Evolutionary conservation across 2,797 vertebrate species (phyloP).

Genomic region (Corythornis leucogaster): DNA sequence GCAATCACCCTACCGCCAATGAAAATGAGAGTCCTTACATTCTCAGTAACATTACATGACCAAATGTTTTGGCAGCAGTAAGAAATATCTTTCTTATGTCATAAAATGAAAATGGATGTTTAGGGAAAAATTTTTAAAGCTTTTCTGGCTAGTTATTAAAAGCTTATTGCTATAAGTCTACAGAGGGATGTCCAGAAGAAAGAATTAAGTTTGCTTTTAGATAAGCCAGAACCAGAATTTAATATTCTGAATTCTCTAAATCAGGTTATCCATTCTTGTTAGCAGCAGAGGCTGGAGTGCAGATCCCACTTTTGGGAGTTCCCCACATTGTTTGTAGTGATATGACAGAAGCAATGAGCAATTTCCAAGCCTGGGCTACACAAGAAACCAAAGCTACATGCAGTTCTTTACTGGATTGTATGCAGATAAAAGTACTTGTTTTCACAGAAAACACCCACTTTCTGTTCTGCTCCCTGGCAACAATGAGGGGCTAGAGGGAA

Average conservation of each 20-base stretch:
- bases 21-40: background rate
- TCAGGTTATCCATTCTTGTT: background rate
- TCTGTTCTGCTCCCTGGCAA: background rate
- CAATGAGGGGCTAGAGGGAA: background rate
- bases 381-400: background rate
- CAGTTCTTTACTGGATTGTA: background rate
- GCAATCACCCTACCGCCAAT: background rate
- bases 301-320: background rate
- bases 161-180: background rate
- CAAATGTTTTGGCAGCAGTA: background rate
- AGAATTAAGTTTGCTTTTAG: background rate
- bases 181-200: background rate
- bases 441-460: background rate
- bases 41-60: background rate
- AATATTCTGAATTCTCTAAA: conserved; percentile 1
- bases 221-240: background rate
- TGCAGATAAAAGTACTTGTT: background rate
- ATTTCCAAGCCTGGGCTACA: background rate
- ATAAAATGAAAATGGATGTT: background rate
- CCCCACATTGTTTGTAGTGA: background rate
- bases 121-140: background rate
- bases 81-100: background rate
- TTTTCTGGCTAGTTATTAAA: background rate
- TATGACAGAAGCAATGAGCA: background rate
- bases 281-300: background rate